Conservation (phyloP, 1,140 invertebrate genomes). For the Zaprionus tsacasi region DNA sequence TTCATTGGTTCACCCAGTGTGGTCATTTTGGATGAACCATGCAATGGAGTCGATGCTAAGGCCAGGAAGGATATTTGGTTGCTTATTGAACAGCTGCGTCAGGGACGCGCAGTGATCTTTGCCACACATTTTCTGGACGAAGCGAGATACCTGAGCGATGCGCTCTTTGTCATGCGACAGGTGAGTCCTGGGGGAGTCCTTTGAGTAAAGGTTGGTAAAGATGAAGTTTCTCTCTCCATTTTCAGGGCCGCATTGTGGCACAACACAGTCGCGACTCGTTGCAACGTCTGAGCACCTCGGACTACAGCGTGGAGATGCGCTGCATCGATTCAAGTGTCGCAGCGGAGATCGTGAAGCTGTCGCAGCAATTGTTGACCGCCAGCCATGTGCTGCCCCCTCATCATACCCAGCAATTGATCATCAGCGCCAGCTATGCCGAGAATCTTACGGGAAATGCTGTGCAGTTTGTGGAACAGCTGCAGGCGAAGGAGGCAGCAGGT, state of each 20-base stretch:
- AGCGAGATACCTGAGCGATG: slow-evolving; percentile 88
- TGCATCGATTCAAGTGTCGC: slow-evolving; percentile 52
- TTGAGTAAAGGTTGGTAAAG: too few species aligned
- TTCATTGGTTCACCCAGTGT: slow-evolving; percentile 89
- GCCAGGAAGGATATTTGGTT: slow-evolving; percentile 91
- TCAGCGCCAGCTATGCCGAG: slow-evolving; percentile 57
- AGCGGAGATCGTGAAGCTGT: slow-evolving; percentile 30
- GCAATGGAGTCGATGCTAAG: slow-evolving; percentile 92
- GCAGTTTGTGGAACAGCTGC: slow-evolving; percentile 61
- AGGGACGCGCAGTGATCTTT: slow-evolving; percentile 88
- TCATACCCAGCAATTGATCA: slow-evolving; percentile 36
- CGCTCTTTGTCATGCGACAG: slow-evolving; percentile 88
- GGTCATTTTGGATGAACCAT: slow-evolving; percentile 94
- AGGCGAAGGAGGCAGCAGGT: slow-evolving; percentile 40
- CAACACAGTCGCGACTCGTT: slow-evolving; percentile 76
- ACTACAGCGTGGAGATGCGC: slow-evolving; percentile 62
- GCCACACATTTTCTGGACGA: slow-evolving; percentile 90
- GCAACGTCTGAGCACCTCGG: slow-evolving; percentile 66
- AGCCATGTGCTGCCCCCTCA: slow-evolving; percentile 37
- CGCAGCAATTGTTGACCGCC: slow-evolving; percentile 42
- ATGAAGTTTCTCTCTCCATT: neutral
- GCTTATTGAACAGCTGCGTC: slow-evolving; percentile 88
- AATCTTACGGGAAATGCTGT: slow-evolving; percentile 52
- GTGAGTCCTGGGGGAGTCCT: slow-evolving; percentile 67
- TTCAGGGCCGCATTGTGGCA: slow-evolving; percentile 76